Percentiles rank a stretch among this genome's conserved stretches.
phyloP scores from a whole-genome alignment of 1,140 invertebrate genomes.

The Trachymyrmex septentrionalis region DNA sequence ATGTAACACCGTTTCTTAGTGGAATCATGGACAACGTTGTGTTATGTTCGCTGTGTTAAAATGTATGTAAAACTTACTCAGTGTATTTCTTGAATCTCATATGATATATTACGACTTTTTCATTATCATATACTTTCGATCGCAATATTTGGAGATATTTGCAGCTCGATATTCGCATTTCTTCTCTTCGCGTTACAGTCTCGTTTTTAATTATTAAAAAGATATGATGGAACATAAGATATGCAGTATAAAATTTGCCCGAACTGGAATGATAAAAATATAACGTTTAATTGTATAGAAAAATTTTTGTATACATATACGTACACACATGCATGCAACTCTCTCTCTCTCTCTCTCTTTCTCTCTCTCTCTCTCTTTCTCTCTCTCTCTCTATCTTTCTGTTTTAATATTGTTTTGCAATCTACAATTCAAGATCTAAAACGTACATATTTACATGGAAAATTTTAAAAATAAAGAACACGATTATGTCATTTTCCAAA shows the following conservation, averaged over 20 bases:
- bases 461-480: not conserved
- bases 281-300: not conserved
- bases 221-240: not conserved
- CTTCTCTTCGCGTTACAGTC: not conserved
- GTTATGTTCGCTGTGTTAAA: constrained; percentile 47
- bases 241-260: constrained; percentile 10
- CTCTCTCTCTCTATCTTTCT: not conserved
- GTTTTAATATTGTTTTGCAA: constrained; percentile 9
- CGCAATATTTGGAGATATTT: constrained; percentile 18
- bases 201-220: constrained; percentile 10
- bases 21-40: constrained; percentile 13
- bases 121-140: constrained; percentile 69
- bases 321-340: not conserved
- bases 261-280: not conserved
- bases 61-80: constrained; percentile 59
- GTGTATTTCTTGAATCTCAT: constrained; percentile 74
- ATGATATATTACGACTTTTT: constrained; percentile 69
- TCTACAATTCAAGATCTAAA: not conserved
- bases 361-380: not conserved
- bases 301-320: not conserved
- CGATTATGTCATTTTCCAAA: not conserved
- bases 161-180: not conserved
- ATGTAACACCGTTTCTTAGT: constrained; percentile 64
- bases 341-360: too few species aligned
- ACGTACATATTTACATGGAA: constrained; percentile 3